phyloP scores from a whole-genome alignment of 2,113 vertebrate species.

The Anolis carolinensis region DNA sequence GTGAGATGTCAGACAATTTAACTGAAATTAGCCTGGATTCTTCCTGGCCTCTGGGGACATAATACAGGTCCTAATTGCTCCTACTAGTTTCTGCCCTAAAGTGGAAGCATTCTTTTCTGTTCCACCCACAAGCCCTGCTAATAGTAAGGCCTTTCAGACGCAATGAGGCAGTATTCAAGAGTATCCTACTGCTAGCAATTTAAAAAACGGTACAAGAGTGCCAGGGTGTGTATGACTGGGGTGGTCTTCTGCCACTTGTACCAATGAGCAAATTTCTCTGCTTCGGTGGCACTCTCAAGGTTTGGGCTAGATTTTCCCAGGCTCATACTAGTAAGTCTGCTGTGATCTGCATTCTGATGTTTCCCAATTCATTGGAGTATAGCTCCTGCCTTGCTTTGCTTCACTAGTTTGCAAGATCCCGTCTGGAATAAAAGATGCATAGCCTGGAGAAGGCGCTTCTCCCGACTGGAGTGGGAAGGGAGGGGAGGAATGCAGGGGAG shows the following conservation, averaged over 20 bases:
- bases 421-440: not conserved
- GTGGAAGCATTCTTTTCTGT: too few species aligned
- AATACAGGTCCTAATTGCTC: too few species aligned
- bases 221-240: not conserved
- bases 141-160: too few species aligned
- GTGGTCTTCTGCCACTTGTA: not conserved
- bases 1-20: too few species aligned
- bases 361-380: not conserved
- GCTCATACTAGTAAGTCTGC: not conserved
- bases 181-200: not conserved
- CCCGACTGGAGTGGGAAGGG: not conserved
- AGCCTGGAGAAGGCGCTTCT: not conserved
- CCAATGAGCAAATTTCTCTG: fast-evolving
- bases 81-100: too few species aligned
- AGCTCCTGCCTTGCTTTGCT: constrained; percentile 27
- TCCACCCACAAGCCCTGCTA: too few species aligned
- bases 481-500: constrained; percentile 18
- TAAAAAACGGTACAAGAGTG: not conserved
- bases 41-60: too few species aligned
- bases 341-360: constrained; percentile 5
- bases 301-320: constrained; percentile 20
- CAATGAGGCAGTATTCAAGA: not conserved
- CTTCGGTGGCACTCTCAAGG: not conserved
- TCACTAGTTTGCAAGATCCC: not conserved
- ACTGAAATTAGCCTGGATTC: too few species aligned